Percentiles rank a stretch among this genome's conserved stretches.
These are phyloP conservation scores for Gobio occitaniae DNA, from an alignment of 2,797 vertebrate genomes.

Conservation along the genomic window DNA sequence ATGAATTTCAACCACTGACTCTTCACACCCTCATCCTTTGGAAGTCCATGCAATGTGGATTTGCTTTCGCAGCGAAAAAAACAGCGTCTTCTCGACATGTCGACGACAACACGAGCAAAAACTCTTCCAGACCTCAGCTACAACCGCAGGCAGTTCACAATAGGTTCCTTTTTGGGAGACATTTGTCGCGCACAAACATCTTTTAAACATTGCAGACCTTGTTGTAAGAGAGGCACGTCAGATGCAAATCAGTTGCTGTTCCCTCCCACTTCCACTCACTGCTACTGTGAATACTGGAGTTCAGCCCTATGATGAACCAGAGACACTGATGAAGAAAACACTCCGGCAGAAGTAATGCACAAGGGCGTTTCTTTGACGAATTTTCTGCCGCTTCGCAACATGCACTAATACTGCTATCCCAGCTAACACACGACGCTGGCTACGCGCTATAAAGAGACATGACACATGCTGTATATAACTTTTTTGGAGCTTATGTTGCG, in stretches of 20 bases:
- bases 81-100: slow-evolving; percentile 1
- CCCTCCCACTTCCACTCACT: neutral
- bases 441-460: neutral
- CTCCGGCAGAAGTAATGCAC: neutral
- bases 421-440: neutral
- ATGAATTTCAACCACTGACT: neutral
- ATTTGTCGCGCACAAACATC: neutral
- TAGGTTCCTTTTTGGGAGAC: neutral
- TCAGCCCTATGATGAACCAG: neutral
- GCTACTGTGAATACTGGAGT: neutral
- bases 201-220: neutral
- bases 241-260: slow-evolving; percentile 3
- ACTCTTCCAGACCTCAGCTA: neutral
- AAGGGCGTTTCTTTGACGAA: neutral
- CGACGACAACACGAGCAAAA: neutral
- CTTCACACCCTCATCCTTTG: neutral
- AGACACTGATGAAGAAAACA: neutral
- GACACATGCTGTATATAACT: neutral
- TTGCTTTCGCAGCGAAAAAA: neutral
- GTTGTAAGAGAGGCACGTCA: neutral
- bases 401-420: neutral
- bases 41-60: neutral
- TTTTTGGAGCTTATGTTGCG: neutral
- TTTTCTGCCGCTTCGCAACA: neutral
- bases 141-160: neutral